Conservation (phyloP, 2,888 invertebrate species). For the Lepidonotus clava region DNA sequence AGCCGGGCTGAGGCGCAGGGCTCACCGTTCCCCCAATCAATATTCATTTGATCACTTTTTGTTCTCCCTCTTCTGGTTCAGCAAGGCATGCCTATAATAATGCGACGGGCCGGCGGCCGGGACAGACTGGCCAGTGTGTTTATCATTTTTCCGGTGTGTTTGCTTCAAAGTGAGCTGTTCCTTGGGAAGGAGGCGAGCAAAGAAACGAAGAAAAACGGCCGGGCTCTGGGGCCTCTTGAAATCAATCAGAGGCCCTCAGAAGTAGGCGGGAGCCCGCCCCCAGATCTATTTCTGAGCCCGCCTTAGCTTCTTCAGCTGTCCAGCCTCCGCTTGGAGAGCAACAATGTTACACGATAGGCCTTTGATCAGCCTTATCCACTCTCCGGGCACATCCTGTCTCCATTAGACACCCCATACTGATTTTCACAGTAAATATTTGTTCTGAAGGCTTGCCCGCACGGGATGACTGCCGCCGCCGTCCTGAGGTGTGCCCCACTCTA, state of each 20-base stretch:
- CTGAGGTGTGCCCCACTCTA: too few species aligned
- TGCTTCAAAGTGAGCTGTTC: not conserved
- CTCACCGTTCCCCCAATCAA: not conserved
- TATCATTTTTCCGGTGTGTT: not conserved
- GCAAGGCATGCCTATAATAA: not conserved
- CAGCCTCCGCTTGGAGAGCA: conserved; percentile 21
- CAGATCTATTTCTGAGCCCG: not conserved
- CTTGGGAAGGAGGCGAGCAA: not conserved
- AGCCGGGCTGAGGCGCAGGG: not conserved
- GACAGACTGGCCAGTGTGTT: not conserved
- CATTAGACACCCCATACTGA: conserved; percentile 32
- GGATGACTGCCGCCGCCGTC: too few species aligned
- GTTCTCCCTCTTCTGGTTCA: not conserved
- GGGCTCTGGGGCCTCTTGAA: not conserved
- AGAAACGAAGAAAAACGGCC: not conserved
- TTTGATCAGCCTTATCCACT: conserved; percentile 43
- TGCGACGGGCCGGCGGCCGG: not conserved
- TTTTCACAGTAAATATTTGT: conserved; percentile 35
- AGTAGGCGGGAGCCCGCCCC: not conserved
- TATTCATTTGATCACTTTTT: conserved; percentile 45
- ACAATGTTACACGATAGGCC: conserved; percentile 31
- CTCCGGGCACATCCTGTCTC: conserved; percentile 15
- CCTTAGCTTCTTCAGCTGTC: conserved; percentile 5
- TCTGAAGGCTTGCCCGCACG: not conserved
- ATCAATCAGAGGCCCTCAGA: not conserved